These are phyloP conservation scores for Forbesichthys papilliferus DNA, from an alignment of 2,113 vertebrate species.

Conservation along the genomic window DNA sequence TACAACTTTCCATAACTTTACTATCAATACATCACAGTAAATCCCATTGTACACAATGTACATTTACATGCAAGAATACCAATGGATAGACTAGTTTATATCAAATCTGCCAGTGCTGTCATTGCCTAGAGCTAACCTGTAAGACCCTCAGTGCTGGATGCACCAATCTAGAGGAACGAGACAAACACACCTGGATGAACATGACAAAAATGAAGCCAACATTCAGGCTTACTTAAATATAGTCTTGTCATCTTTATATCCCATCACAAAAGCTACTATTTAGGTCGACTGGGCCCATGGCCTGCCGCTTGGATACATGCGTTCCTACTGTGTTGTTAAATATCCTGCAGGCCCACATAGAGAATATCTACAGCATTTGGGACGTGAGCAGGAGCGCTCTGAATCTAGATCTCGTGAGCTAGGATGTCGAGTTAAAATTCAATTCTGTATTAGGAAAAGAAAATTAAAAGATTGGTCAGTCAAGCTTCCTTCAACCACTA, in stretches of 20 bases:
- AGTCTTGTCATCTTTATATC: slow-evolving; percentile 36
- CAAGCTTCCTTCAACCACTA: too few relatives aligned
- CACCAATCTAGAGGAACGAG: slow-evolving; percentile 28
- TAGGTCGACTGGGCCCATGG: slow-evolving; percentile 21
- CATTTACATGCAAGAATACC: slow-evolving; percentile 28
- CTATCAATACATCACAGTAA: slow-evolving; percentile 7
- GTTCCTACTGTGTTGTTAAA: not conserved
- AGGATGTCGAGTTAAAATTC: not conserved
- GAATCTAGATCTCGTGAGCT: not conserved
- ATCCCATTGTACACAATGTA: slow-evolving; percentile 19
- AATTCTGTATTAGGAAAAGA: not conserved
- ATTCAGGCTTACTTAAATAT: slow-evolving; percentile 12
- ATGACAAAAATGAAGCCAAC: slow-evolving; percentile 28
- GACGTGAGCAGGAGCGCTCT: too few relatives aligned
- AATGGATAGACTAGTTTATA: not conserved
- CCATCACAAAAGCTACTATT: slow-evolving; percentile 19
- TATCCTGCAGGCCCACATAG: not conserved
- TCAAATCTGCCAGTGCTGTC: not conserved
- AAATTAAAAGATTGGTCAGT: not conserved
- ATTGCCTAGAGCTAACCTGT: slow-evolving; percentile 1
- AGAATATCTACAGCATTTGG: not conserved
- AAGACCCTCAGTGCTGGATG: not conserved
- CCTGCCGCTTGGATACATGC: slow-evolving; percentile 1
- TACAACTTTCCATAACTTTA: not conserved
- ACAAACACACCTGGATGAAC: slow-evolving; percentile 30